Evolutionary conservation across 2,113 vertebrate species (phyloP).

Genomic region (Myotis brandtii): DNA sequence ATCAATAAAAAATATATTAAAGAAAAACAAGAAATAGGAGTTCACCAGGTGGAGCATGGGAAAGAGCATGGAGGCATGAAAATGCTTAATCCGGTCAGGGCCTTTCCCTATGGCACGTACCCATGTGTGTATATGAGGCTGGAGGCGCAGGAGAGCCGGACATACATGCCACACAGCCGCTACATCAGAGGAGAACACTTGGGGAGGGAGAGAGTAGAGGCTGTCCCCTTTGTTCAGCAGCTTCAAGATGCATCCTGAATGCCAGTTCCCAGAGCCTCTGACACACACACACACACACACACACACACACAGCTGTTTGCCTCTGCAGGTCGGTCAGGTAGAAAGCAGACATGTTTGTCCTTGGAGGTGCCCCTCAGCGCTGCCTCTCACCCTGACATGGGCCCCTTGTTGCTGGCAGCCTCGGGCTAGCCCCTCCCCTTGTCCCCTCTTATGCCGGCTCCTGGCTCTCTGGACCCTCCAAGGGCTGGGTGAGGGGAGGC

Average conservation of each 20-base stretch:
- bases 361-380: neutral
- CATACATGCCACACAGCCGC: neutral
- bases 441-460: neutral
- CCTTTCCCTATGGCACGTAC: neutral
- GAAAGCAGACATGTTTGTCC: neutral
- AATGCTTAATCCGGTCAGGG: neutral
- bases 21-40: too few species aligned
- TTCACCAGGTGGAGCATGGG: neutral
- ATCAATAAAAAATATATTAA: too few species aligned
- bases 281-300: neutral
- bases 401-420: neutral
- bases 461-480: neutral
- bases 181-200: neutral
- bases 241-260: neutral
- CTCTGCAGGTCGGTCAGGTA: neutral
- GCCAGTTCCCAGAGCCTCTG: neutral
- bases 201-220: neutral
- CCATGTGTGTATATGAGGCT: neutral
- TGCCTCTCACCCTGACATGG: neutral
- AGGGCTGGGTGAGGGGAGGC: neutral
- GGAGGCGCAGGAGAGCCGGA: neutral
- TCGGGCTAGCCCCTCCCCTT: neutral
- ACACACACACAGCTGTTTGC: neutral
- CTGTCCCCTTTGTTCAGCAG: neutral
- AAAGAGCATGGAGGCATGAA: neutral